phyloP scores from a whole-genome alignment of 2,797 vertebrate genomes.

The Oreonectes daqikongensis region DNA sequence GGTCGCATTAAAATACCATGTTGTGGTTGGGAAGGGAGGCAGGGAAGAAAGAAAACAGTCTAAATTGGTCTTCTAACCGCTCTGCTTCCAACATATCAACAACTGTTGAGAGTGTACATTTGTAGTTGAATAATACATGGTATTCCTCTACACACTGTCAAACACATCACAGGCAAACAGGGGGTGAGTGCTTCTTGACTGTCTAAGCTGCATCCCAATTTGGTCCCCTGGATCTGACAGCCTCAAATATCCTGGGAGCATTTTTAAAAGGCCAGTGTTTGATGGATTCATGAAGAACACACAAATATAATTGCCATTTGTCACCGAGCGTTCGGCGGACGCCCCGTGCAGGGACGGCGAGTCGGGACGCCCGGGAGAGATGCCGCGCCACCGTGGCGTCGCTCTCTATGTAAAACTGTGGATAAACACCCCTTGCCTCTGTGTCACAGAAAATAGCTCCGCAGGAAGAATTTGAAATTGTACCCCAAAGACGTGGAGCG shows the following conservation, averaged over 20 bases:
- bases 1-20: conserved; percentile 68
- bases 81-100: conserved; percentile 80
- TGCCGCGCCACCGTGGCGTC: conserved; percentile 54
- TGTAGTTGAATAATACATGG: conserved; percentile 87
- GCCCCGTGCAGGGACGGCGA: conserved; percentile 74
- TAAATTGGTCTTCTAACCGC: conserved; percentile 79
- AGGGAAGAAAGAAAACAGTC: conserved; percentile 54
- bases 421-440: conserved; percentile 67
- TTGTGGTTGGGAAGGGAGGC: conserved; percentile 45
- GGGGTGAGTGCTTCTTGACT: conserved; percentile 76
- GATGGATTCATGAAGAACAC: conserved; percentile 88
- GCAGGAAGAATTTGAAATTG: conserved; percentile 77
- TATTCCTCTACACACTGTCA: conserved; percentile 83
- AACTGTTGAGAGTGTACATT: conserved; percentile 84
- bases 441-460: conserved; percentile 80
- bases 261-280: conserved; percentile 88
- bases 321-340: conserved; percentile 78
- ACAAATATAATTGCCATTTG: conserved; percentile 91
- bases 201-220: conserved; percentile 85
- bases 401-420: conserved; percentile 78
- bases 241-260: conserved; percentile 83
- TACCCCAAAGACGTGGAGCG: conserved; percentile 75
- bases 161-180: conserved; percentile 82
- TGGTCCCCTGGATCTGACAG: conserved; percentile 83
- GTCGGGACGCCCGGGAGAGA: conserved; percentile 68